Percentiles rank a stretch among this genome's conserved stretches.
phyloP scores from a whole-genome alignment of 2,888 invertebrate species.

The Nipponacmea schrenckii region DNA sequence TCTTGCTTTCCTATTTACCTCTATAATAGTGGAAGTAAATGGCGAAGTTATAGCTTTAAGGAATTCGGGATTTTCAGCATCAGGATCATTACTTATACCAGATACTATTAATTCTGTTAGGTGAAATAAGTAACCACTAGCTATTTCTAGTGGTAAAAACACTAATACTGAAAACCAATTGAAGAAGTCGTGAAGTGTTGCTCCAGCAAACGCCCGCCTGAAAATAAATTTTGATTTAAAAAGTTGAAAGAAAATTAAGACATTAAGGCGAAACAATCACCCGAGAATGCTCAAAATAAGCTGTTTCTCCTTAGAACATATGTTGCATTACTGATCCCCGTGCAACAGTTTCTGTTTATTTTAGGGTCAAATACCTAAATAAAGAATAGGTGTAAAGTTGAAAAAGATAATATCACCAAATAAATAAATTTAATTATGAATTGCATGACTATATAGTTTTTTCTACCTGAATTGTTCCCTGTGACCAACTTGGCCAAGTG shows the following conservation, averaged over 20 bases:
- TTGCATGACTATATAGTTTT: too few relatives aligned
- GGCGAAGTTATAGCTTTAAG: constrained; percentile 69
- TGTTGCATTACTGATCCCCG: too few relatives aligned
- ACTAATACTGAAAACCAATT: constrained; percentile 72
- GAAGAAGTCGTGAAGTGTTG: constrained; percentile 72
- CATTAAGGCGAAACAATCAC: too few relatives aligned
- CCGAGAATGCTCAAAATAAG: too few relatives aligned
- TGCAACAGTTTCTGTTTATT: too few relatives aligned
- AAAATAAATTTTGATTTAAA: not conserved
- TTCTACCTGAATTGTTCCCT: constrained; percentile 67
- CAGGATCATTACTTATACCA: constrained; percentile 43
- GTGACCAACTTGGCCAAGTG: constrained; percentile 65
- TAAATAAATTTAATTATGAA: too few relatives aligned
- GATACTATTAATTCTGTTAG: constrained; percentile 63
- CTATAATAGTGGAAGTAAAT: constrained; percentile 67
- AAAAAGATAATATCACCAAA: too few relatives aligned
- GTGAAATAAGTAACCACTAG: constrained; percentile 47
- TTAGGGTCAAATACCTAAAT: too few relatives aligned
- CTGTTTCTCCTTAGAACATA: too few relatives aligned
- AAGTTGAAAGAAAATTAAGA: too few relatives aligned
- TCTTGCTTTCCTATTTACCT: too few relatives aligned
- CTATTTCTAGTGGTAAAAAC: constrained; percentile 70
- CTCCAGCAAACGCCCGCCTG: constrained; percentile 60
- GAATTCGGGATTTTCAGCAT: constrained; percentile 55
- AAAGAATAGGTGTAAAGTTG: too few relatives aligned